Evolutionary conservation across 2,797 vertebrate genomes (phyloP), one percentile per base, ranked within the genome.

Genomic region (Siniperca undulata): DNA sequence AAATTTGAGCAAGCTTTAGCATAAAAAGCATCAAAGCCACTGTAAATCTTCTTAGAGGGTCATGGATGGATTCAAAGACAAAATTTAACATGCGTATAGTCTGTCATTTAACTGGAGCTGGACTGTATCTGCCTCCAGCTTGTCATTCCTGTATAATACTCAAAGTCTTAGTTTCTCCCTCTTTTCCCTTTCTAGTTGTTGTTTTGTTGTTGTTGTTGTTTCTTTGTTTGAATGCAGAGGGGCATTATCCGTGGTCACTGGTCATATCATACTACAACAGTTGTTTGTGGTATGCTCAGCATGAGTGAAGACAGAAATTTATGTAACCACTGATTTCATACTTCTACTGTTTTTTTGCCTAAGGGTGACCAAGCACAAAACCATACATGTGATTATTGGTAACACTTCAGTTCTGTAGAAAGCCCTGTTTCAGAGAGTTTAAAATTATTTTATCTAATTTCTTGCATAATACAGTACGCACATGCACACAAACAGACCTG

Each of bases 41-140:
- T 7, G 70, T 58, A 86, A 91, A 93, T 90, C 89, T 85, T 86
- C 90, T 91, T 91, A 88, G 56, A 70, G 74, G 75, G 85, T 89
- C 86, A 91, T 36, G 89, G 85, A 86, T 91, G 84, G 64, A 91
- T 90, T 82, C 83, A 84, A 71, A 91, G 84, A 84, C 70, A 48
- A 83, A 82, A 52, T 87, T 75, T 89, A 90, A 83, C 83, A 86
- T 84, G 90, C 80, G 86, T 83, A 91, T 7, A 59, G 64, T 80
- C 65, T 78, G 81, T 74, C 82, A 76, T 68, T 83, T 79, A 74
- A 1, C 0, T 19, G 67, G 71, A 83, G 58, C 80, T 22, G 40
- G 68, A 34, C 44, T 53, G 65, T 64, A 78, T 67, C 72, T 65
- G 69, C 82, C 48, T 80, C 19, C 56, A 76, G 79, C 62, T 69